Conservation (phyloP, 53 echinoderm and acorn worm species). For the Apostichopus leukothele region DNA sequence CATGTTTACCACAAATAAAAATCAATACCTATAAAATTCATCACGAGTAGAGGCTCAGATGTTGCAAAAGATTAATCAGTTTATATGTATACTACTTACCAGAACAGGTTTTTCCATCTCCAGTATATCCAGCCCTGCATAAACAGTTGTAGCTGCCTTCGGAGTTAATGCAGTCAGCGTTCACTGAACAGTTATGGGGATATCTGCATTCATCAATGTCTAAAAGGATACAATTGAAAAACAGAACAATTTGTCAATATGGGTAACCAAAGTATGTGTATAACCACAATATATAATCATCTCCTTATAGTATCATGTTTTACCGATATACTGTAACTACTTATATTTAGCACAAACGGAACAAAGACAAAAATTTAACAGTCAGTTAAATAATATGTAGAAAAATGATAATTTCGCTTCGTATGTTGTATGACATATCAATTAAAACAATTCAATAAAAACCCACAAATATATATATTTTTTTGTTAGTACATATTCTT, state of each 20-base stretch:
- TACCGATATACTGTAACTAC: not conserved
- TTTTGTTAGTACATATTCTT: too few species aligned
- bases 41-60: too few species aligned
- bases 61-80: too few species aligned
- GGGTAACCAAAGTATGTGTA: not conserved
- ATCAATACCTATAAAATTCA: too few species aligned
- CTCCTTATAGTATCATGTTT: not conserved
- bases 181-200: constrained; percentile 16
- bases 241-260: not conserved
- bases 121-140: constrained; percentile 68
- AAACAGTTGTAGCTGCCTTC: constrained; percentile 71
- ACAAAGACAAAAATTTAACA: not conserved
- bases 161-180: constrained; percentile 59
- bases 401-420: too few species aligned
- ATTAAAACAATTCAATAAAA: too few species aligned
- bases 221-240: constrained; percentile 19
- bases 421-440: too few species aligned
- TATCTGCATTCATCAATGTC: constrained; percentile 70
- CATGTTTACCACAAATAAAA: too few species aligned
- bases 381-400: not conserved
- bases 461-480: too few species aligned
- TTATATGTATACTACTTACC: constrained; percentile 51
- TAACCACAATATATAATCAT: not conserved
- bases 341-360: not conserved
- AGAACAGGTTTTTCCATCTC: constrained; percentile 63